Percentiles rank a stretch among this genome's conserved stretches.
phyloP scores from a whole-genome alignment of 2,888 invertebrate species.

The Epinotia brunnichana region DNA sequence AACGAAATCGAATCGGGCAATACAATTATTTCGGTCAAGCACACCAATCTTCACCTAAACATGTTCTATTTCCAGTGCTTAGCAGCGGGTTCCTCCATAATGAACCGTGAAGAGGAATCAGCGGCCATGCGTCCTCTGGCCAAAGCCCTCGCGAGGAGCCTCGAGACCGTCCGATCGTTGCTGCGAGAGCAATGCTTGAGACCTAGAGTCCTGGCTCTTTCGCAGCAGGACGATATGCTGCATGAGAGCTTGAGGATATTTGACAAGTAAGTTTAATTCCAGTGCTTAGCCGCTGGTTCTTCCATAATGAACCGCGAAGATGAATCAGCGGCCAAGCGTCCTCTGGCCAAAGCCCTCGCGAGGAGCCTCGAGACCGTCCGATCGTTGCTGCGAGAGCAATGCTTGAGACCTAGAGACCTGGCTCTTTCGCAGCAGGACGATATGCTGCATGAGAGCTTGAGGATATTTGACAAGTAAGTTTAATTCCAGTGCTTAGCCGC shows the following conservation, averaged over 20 bases:
- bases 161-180: conserved; percentile 95
- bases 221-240: conserved; percentile 87
- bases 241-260: conserved; percentile 94
- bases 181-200: conserved; percentile 94
- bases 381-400: conserved; percentile 94
- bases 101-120: too few species aligned
- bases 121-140: conserved; percentile 99
- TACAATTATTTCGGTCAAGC: too few species aligned
- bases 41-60: too few species aligned
- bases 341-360: conserved; percentile 97
- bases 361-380: conserved; percentile 97
- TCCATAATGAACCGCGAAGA: conserved; percentile 98
- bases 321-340: conserved; percentile 98
- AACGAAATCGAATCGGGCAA: too few species aligned
- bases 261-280: conserved; percentile 84
- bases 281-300: conserved; percentile 98
- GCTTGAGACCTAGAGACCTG: conserved; percentile 86
- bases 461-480: conserved; percentile 90
- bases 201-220: conserved; percentile 83
- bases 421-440: conserved; percentile 85
- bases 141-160: conserved; percentile 96
- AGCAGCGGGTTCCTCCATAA: too few species aligned
- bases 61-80: too few species aligned
- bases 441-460: conserved; percentile 90
- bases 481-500: conserved; percentile 45